These are phyloP conservation scores for Myotis lucifugus DNA, from an alignment of 2,113 vertebrate genomes.

Conservation along the genomic window DNA sequence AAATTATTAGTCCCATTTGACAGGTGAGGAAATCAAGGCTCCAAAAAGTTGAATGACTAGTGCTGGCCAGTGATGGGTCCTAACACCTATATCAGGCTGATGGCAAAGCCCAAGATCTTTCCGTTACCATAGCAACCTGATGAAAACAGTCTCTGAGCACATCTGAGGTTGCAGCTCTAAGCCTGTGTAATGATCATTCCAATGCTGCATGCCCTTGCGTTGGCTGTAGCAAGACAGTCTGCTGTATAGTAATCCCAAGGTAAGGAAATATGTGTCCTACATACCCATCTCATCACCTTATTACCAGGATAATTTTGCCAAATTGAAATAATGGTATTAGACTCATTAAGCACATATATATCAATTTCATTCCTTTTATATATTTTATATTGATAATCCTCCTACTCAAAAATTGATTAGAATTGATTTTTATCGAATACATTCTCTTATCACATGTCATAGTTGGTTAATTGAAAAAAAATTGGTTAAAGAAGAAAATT, in stretches of 20 bases:
- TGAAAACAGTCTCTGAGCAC: neutral
- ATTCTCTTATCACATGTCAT: neutral
- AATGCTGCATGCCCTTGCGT: rapidly evolving
- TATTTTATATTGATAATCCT: slow-evolving; percentile 2
- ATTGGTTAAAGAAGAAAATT: slow-evolving; percentile 1
- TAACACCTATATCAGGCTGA: neutral
- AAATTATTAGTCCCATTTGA: neutral
- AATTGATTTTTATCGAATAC: neutral
- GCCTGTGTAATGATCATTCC: neutral
- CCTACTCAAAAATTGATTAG: slow-evolving; percentile 3
- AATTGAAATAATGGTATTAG: neutral
- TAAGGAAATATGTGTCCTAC: neutral
- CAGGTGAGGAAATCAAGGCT: neutral
- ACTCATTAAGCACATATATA: neutral
- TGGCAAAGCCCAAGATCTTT: neutral
- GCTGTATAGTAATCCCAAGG: neutral
- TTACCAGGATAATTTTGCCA: neutral
- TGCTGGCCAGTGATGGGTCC: neutral
- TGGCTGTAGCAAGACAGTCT: neutral
- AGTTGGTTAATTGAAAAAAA: slow-evolving; percentile 13
- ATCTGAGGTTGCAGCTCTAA: neutral
- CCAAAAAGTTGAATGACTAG: neutral
- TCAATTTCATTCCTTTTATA: neutral
- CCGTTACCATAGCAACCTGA: neutral
- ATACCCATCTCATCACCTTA: neutral